Evolutionary conservation across 2,113 vertebrate genomes (phyloP), one percentile per base, ranked within the genome.

Genomic region (Planiliza haematocheilus): DNA sequence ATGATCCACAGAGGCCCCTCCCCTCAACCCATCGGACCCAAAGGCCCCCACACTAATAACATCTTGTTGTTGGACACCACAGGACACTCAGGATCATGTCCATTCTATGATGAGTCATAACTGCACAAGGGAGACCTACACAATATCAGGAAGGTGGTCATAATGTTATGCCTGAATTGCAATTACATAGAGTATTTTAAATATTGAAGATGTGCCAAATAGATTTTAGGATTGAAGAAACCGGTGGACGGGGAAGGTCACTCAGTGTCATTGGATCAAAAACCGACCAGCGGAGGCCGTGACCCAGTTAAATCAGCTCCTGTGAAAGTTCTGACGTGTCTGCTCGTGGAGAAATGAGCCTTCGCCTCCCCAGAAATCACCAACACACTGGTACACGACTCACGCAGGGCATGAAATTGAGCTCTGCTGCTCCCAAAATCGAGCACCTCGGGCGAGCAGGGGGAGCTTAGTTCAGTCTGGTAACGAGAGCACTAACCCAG

Each of bases 371-470:
- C 56, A 58, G 55, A 62, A 75, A 81, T 52, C 56, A 73, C 20
- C 30, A 74, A 79, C 82, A 74, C 76, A 77, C 50, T 74, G 74
- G 60, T 73, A 65, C 76, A 65, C 78, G 73, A 78, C 73, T 85
- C 84, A 86, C 13, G 63, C 67, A 63, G 70, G 50, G 83, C 76
- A 81, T 87, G 76, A 86, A 84, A 77, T 79, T 65, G 70, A 79
- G 41, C 38, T 48, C 57, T 50, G 66, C 79, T 3, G 57, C 74
- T 83, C 74, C 80, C 81, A 79, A 70, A 85, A 77, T 81, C 38
- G 37, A 64, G 49, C 58, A 81, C 80, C 78, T 79, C 52, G 1
- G 80, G 85, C 58, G 0, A 81, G 36, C 57, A 51, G 36, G 77
- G n/a, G 57, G 5, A 72, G 77, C 48, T 78, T 37, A 66, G 53